Base-by-base conservation (phyloP, 2,888 invertebrate genomes). In the Phortica magna region DNA sequence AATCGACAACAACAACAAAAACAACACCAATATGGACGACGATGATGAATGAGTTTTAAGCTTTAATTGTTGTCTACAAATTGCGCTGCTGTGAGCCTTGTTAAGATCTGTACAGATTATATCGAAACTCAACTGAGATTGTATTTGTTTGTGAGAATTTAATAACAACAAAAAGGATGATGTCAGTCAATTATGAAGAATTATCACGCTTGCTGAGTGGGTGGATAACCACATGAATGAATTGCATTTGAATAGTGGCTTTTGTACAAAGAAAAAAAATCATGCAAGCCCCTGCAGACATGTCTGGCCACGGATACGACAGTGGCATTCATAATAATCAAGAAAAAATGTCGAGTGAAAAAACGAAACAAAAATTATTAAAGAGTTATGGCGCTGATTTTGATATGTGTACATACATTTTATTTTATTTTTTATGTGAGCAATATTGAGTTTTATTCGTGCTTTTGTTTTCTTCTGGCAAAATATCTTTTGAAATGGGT, bases 161-260 rank as follows among this genome's bases (percentile, higher is more conserved):
- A 14, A 48, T 9, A 48, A 48, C 48, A 48, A 48, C 48, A 48
- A 48, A 68, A 76, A 77, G 79, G 83, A 86, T 88, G 89, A 88
- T 88, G 89, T 89, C 88, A 88, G 89, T 79, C 82, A 81, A 79
- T 87, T 88, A 83, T 83, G 83, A 88, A 83, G 88, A 89, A 89
- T 88, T 86, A 84, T 81, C 83, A 82, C 82, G 76, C 70, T 59
- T 73, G 77, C 57, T 10, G 74, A 67, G 77, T 77, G 68, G 76
- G 81, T 76, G 77, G 79, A 74, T 71, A 61, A 61, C 61, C 73
- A 72, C 73, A 61, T 79, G 78, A 59, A 70, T 75, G 71, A 65
- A 65, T 85, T 81, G 86, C 82, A 88, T 85, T 84, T 86, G 82
- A 83, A 84, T 87, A 77, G 78, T 79, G 80, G 79, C 53, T 73